Base-by-base conservation (phyloP, 2,888 invertebrate genomes). In the Miltochrista miniata region DNA sequence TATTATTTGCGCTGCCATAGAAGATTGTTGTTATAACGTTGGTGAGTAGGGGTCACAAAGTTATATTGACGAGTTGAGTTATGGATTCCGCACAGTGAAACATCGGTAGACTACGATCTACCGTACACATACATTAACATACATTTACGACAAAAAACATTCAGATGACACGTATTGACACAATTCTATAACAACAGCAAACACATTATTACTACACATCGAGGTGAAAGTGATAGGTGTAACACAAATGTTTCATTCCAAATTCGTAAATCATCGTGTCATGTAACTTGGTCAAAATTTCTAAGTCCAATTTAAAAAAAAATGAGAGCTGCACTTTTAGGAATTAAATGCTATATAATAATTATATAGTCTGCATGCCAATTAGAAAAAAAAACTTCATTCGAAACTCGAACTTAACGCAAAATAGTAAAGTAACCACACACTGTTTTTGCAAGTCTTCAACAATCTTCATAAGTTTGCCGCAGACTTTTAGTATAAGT, bases 101-200 rank as follows among this genome's bases (percentile, higher is more conserved):
- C 33, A 29, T 39, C 39, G 24, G 49, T 29, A 10, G 30, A 24
- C 33, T 44, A 51, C 45, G 13, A 29, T 38, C 35, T 30, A 42
- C 33, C 12, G 12, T 39, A 24, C 18, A 24, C 18, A 24, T 24
- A 24, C 5, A 49, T 18, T 40, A 40, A 2, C 13, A 42, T 36
- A 36, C 18, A 40, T 31, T 45, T n/a, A 31, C 24, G 43, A 49
- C 43, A 47, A 47, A 43, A 30, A 37, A 38, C 46, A 51, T 45
- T 37, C 18, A 14, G 52, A 43, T 52, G 47, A 40, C 44, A 52
- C 40, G 40, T 24, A 24, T 24, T 2, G 18, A 24, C 18, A 24
- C 18, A 24, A 50, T 40, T 29, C 30, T 51, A 51, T 12, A 24
- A 51, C 46, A 47, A 51, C 45, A 47, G 42, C 39, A 13, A 43